Conservation (phyloP, 2,797 vertebrate species). For the Peromyscus nudipes region DNA sequence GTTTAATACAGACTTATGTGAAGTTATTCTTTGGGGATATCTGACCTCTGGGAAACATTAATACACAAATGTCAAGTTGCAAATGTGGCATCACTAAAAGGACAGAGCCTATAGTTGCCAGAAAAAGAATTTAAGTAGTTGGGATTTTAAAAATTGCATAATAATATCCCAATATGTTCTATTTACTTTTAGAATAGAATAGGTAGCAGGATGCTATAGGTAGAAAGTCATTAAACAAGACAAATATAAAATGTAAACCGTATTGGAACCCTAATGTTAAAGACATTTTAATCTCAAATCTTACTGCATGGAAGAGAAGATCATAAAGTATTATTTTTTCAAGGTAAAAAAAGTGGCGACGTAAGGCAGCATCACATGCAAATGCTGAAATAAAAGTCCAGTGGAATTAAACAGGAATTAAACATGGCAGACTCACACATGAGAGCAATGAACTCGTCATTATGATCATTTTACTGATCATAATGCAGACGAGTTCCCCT, state of each 20-base stretch:
- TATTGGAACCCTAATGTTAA: slow-evolving; percentile 57
- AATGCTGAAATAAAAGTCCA: slow-evolving; percentile 70
- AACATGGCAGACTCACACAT: slow-evolving; percentile 57
- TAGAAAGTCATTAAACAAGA: slow-evolving; percentile 70
- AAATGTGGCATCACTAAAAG: background rate
- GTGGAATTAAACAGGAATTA: slow-evolving; percentile 24
- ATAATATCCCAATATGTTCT: slow-evolving; percentile 40
- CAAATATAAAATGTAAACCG: background rate
- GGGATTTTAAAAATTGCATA: background rate
- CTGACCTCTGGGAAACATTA: background rate
- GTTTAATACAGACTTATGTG: slow-evolving; percentile 1
- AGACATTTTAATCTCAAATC: slow-evolving; percentile 33
- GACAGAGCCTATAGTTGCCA: background rate
- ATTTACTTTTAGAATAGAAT: slow-evolving; percentile 4
- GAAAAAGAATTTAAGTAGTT: slow-evolving; percentile 43
- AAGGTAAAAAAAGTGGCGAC: slow-evolving; percentile 36
- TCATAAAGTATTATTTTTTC: slow-evolving; percentile 55
- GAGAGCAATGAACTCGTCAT: slow-evolving; percentile 65
- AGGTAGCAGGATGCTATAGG: slow-evolving; percentile 76
- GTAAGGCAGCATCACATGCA: slow-evolving; percentile 67
- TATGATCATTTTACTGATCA: slow-evolving; percentile 71
- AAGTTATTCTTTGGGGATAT: slow-evolving; percentile 55
- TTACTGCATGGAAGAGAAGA: slow-evolving; percentile 43
- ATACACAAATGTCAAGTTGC: background rate
- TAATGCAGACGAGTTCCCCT: slow-evolving; percentile 49